phyloP scores from a whole-genome alignment of 2,888 invertebrate species.

The Pocota personata region DNA sequence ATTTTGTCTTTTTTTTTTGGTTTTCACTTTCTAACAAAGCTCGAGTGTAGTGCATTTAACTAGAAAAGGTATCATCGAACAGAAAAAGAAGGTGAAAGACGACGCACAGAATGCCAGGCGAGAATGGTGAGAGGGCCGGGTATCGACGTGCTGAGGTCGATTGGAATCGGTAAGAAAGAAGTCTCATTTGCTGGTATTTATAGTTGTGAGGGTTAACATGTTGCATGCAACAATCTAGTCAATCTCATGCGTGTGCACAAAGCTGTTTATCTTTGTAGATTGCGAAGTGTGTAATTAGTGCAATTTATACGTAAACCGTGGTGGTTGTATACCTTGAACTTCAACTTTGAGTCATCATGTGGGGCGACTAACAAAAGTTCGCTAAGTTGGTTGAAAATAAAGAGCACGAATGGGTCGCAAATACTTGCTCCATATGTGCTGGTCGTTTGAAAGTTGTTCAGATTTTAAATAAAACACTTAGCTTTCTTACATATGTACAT shows the following conservation, averaged over 20 bases:
- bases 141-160: constrained; percentile 79
- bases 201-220: not conserved
- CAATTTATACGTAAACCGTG: not conserved
- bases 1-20: not conserved
- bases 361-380: no score
- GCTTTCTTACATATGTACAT: no score
- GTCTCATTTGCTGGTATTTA: not conserved
- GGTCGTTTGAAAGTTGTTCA: no score
- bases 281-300: not conserved
- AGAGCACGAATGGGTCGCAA: no score
- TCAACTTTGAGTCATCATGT: not conserved
- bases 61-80: no score
- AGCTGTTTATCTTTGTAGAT: not conserved
- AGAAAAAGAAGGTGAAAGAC: no score
- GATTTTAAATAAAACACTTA: no score
- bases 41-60: not conserved
- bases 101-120: constrained; percentile 77
- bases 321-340: not conserved
- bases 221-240: not conserved
- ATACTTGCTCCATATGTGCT: no score
- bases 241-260: not conserved
- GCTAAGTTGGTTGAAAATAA: no score
- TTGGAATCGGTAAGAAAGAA: constrained; percentile 80
- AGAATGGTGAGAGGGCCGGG: constrained; percentile 46
- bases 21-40: not conserved